Evolutionary conservation across 30 jellyfish, hydroid and myxozoan genomes (phyloP), one percentile per base, ranked within the genome.

Genomic region (Hydractinia symbiolongicarpus): DNA sequence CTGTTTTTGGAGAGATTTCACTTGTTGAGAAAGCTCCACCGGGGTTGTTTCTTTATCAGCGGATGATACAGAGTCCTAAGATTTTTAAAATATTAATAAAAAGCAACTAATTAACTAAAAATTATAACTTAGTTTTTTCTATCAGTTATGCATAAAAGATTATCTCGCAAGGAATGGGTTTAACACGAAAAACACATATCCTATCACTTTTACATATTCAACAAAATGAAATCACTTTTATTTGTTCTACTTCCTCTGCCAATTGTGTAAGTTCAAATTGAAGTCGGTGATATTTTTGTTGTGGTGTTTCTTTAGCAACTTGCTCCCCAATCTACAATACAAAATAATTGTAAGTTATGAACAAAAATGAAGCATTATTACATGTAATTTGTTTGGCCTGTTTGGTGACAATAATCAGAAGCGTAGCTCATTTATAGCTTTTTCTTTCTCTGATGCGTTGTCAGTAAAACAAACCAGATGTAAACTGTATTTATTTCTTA

Each of bases 301-400:
- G 96, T 7, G 99, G 99, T 5, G 96, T 94, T 76, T 94, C 99
- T 53, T 86, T 88, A 2, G 90, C 88, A 7, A 83, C 94, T 16
- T 71, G 86, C 89, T 94, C 99, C 16, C 96, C 96, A 81, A 94
- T 87, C 99, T 94, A 53, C 66, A 86, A 16, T 57, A 50, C 52
- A 44, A 51, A 56, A 76, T 9, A 21, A 9, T 15, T 17, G 4
- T 15, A 51, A 20, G 8, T 49, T 15, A 6, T 40, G 19, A 15
- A 68, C 55, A 17, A 30, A 68, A 10, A 68, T 15, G 78, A 10
- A 68, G 55, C 78, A 20, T 11, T 58, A 58, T 13, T 58, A 58
- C 19, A 58, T 58, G 16, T 11, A 3, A 17, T 58, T 58, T 0
- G 1, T 58, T 58, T 13, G 17, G 15, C 19, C 19, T 17, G 15